Percentiles rank a stretch among this genome's conserved stretches.
These are phyloP conservation scores for Drosophila malerkotliana DNA, from an alignment of 1,140 invertebrate genomes.

Conservation along the genomic window DNA sequence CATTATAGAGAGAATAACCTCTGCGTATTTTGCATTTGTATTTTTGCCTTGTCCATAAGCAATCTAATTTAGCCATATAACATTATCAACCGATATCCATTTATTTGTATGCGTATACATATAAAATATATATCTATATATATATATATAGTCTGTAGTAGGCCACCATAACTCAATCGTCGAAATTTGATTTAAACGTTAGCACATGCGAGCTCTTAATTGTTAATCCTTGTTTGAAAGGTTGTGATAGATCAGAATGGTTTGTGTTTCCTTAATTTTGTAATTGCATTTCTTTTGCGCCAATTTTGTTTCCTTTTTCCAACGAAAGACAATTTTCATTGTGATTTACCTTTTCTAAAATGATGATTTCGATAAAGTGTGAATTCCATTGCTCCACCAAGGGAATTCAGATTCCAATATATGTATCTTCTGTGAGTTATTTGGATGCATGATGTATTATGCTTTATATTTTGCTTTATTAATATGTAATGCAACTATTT, in stretches of 20 bases:
- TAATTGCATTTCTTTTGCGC: constrained; percentile 25
- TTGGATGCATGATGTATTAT: constrained; percentile 57
- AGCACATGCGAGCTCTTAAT: constrained; percentile 48
- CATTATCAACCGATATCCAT: constrained; percentile 57
- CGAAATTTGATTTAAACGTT: constrained; percentile 58
- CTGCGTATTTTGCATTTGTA: constrained; percentile 75
- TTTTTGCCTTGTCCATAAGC: constrained; percentile 73
- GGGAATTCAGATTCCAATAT: constrained; percentile 41
- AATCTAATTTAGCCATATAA: constrained; percentile 75
- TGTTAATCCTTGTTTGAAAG: constrained; percentile 76
- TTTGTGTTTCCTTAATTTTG: constrained; percentile 77
- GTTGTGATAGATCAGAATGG: constrained; percentile 73
- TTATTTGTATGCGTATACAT: constrained; percentile 42
- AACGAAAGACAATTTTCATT: constrained; percentile 48
- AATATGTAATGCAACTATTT: constrained; percentile 75
- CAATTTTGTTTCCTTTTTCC: constrained; percentile 19
- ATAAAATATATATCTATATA: constrained; percentile 36
- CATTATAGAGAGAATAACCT: constrained; percentile 42
- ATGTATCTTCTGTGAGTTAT: constrained; percentile 43
- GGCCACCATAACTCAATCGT: constrained; percentile 68
- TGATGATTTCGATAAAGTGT: constrained; percentile 42
- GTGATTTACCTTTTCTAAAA: constrained; percentile 48
- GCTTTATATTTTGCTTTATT: constrained; percentile 73
- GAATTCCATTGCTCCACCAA: constrained; percentile 32
- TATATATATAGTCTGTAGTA: constrained; percentile 52